Evolutionary conservation across 92 coral and sea anemone genomes (phyloP).

Genomic region (Heteractis magnifica): DNA sequence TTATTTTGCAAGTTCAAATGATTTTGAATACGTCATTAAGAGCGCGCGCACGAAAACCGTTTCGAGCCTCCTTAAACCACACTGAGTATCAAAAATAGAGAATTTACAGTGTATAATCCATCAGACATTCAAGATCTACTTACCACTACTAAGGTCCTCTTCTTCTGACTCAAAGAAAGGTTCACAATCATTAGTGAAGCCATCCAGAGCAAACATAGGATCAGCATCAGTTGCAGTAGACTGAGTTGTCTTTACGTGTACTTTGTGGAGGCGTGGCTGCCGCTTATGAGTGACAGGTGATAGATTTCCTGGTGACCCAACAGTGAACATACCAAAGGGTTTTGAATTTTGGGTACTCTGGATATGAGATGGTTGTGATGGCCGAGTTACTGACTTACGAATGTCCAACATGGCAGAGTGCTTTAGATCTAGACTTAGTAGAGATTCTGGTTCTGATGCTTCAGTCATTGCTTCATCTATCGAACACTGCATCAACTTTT

Average conservation of each 20-base stretch:
- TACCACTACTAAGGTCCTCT: conserved; percentile 91
- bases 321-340: conserved; percentile 10
- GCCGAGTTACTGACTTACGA: background rate
- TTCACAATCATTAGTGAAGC: conserved; percentile 81
- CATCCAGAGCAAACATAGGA: conserved; percentile 83
- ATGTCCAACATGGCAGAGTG: background rate
- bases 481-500: conserved; percentile 55
- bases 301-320: conserved; percentile 17
- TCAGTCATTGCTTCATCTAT: conserved; percentile 74
- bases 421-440: background rate
- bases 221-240: conserved; percentile 68
- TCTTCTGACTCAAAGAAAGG: conserved; percentile 97
- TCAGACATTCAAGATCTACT: conserved; percentile 7
- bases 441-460: conserved; percentile 35
- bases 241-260: conserved; percentile 52
- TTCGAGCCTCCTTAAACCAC: too few species aligned
- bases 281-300: conserved; percentile 26
- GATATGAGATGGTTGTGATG: conserved; percentile 48
- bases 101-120: too few species aligned
- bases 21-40: too few species aligned
- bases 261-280: conserved; percentile 33
- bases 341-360: conserved; percentile 47
- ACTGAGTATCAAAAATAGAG: too few species aligned
- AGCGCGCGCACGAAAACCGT: too few species aligned
- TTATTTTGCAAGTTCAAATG: too few species aligned